Percentiles rank a stretch among this genome's conserved stretches.
phyloP scores from a whole-genome alignment of 37 sponge, comb jelly and placozoan genomes.

The Eunapius fragilis region DNA sequence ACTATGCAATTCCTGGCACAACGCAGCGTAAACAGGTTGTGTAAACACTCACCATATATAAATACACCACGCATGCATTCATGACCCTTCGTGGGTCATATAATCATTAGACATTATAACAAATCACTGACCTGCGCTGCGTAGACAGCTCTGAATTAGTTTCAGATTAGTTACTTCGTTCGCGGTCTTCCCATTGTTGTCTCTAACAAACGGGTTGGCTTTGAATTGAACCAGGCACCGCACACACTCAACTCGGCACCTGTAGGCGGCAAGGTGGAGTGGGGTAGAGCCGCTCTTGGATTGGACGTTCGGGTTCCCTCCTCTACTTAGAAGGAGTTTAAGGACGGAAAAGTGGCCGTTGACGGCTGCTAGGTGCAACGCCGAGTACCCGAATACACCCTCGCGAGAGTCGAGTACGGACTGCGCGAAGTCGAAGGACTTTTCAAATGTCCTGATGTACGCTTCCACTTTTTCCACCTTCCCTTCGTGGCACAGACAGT shows the following conservation, averaged over 20 bases:
- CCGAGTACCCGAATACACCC: slow-evolving; percentile 89
- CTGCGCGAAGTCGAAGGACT: neutral
- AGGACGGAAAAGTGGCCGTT: slow-evolving; percentile 61
- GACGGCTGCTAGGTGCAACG: slow-evolving; percentile 75
- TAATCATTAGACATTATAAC: too few species aligned
- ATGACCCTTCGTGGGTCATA: too few species aligned
- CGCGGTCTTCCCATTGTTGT: slow-evolving; percentile 77
- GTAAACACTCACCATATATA: too few species aligned
- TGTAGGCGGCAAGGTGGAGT: slow-evolving; percentile 75
- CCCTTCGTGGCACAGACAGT: neutral
- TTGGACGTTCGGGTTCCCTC: slow-evolving; percentile 59
- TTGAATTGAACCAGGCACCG: slow-evolving; percentile 35
- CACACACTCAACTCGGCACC: slow-evolving; percentile 72
- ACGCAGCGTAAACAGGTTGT: too few species aligned
- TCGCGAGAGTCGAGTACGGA: neutral
- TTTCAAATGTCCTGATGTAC: neutral
- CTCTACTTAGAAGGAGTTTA: slow-evolving; percentile 34
- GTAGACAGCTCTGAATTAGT: slow-evolving; percentile 35
- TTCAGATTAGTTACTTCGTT: slow-evolving; percentile 65
- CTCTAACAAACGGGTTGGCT: slow-evolving; percentile 59
- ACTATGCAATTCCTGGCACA: too few species aligned
- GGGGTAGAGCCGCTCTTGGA: slow-evolving; percentile 87
- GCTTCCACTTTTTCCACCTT: neutral
- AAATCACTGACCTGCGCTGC: slow-evolving; percentile 67
- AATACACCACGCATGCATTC: too few species aligned